phyloP scores from a whole-genome alignment of 2,888 invertebrate genomes.

The Eurytoma adleriae region DNA sequence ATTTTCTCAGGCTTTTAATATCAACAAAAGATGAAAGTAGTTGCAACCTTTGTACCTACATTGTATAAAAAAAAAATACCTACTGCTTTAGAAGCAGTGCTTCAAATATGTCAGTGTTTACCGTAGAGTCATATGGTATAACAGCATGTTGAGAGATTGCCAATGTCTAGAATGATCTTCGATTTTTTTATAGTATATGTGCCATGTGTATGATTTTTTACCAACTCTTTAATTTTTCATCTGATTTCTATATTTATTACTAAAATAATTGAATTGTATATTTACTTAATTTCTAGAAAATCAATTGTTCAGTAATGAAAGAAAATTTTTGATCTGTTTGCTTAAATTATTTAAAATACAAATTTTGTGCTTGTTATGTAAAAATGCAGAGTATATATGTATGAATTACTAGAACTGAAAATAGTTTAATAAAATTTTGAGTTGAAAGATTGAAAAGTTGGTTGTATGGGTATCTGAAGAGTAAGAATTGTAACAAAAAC shows the following conservation, averaged over 20 bases:
- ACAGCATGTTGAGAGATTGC: constrained; percentile 10
- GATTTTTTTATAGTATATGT: constrained; percentile 9
- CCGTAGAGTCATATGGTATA: constrained; percentile 30
- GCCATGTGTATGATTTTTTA: constrained; percentile 27
- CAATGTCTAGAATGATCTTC: constrained; percentile 8
- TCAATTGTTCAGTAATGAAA: too few relatives aligned
- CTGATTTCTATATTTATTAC: constrained; percentile 14
- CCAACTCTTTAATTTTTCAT: constrained; percentile 6
- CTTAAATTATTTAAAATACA: too few relatives aligned
- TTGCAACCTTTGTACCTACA: constrained; percentile 2
- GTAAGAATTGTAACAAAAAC: background rate
- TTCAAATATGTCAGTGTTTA: constrained; percentile 26
- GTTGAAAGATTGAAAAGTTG: constrained; percentile 15
- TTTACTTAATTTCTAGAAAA: background rate
- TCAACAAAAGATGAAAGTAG: background rate
- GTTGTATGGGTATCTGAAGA: background rate
- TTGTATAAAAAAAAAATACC: background rate
- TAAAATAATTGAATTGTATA: background rate
- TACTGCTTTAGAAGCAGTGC: constrained; percentile 1
- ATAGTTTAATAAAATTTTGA: background rate
- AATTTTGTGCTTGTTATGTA: too few relatives aligned
- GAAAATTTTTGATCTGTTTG: too few relatives aligned
- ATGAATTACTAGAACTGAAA: background rate
- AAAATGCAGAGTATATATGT: too few relatives aligned
- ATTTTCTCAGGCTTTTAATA: constrained; percentile 34